phyloP scores from a whole-genome alignment of 2,113 vertebrate species.

The Saguinus midas region DNA sequence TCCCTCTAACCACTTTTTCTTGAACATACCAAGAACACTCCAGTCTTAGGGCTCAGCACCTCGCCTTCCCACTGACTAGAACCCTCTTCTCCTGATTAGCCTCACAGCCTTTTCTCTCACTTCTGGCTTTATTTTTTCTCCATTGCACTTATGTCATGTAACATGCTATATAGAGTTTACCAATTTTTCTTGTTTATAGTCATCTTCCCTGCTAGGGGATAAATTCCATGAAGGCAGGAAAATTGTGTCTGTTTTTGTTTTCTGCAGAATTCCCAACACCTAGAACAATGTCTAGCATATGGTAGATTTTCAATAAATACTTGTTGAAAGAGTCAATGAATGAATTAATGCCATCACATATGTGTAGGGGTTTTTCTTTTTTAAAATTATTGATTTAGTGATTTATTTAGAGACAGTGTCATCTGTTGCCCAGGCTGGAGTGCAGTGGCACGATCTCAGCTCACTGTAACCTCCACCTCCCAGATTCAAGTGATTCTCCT shows the following conservation, averaged over 20 bases:
- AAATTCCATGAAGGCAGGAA: not conserved
- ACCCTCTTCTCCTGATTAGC: not conserved
- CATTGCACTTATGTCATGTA: not conserved
- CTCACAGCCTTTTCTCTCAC: not conserved
- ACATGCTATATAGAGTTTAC: not conserved
- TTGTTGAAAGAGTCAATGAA: not conserved
- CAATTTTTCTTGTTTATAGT: not conserved
- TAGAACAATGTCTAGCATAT: not conserved
- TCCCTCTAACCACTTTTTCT: not conserved
- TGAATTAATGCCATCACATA: not conserved
- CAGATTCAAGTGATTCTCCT: too few relatives aligned
- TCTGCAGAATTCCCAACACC: not conserved
- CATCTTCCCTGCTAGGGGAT: not conserved
- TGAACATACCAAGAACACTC: rapidly evolving
- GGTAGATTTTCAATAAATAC: not conserved
- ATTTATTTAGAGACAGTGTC: too few relatives aligned
- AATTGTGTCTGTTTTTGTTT: not conserved
- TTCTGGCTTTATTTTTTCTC: not conserved
- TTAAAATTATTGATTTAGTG: too few relatives aligned
- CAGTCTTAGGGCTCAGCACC: not conserved
- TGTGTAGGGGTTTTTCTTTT: not conserved
- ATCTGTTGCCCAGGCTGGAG: too few relatives aligned
- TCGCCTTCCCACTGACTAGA: not conserved
- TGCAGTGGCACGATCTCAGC: too few relatives aligned
- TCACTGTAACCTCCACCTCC: too few relatives aligned